A percentile compares a stretch with the other conserved stretches of the same genome.
phyloP scores from a whole-genome alignment of 2,888 invertebrate species.

The Hirtodrosophila alboralis region DNA sequence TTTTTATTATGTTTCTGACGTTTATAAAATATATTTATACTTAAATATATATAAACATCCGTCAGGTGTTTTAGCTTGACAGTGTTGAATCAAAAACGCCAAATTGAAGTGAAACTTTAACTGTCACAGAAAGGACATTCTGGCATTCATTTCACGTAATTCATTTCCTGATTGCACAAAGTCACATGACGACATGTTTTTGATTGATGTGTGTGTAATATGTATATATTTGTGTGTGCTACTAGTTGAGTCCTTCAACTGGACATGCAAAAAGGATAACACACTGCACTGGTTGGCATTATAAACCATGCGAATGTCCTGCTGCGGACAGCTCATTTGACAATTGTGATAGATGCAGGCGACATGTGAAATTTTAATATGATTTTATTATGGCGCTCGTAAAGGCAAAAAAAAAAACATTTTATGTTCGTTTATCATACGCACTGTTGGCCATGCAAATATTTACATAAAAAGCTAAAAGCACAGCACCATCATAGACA shows the following conservation, averaged over 20 bases:
- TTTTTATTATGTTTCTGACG: no score
- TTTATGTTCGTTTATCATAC: slow-evolving; percentile 66
- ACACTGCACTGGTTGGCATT: not conserved
- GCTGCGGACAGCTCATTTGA: slow-evolving; percentile 73
- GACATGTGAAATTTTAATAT: slow-evolving; percentile 50
- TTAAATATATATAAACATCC: slow-evolving; percentile 14
- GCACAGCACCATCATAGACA: slow-evolving; percentile 46
- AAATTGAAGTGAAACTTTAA: no score
- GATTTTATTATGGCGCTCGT: slow-evolving; percentile 71
- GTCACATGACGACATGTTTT: slow-evolving; percentile 38
- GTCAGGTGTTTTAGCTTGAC: slow-evolving; percentile 6
- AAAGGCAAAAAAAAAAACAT: slow-evolving; percentile 57
- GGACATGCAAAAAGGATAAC: slow-evolving; percentile 40
- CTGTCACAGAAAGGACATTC: slow-evolving; percentile 20
- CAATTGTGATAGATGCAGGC: slow-evolving; percentile 74
- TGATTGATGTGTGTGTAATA: slow-evolving; percentile 50
- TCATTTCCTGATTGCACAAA: slow-evolving; percentile 58
- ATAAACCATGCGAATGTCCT: slow-evolving; percentile 25
- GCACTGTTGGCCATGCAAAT: slow-evolving; percentile 65
- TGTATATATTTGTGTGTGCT: no score
- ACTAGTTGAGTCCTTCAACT: slow-evolving; percentile 10
- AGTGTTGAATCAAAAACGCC: no score
- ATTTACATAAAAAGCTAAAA: slow-evolving; percentile 59
- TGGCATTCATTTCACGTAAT: slow-evolving; percentile 55
- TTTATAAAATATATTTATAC: no score